Base-by-base conservation (phyloP, 2,113 vertebrate species). In the Struthio camelus region DNA sequence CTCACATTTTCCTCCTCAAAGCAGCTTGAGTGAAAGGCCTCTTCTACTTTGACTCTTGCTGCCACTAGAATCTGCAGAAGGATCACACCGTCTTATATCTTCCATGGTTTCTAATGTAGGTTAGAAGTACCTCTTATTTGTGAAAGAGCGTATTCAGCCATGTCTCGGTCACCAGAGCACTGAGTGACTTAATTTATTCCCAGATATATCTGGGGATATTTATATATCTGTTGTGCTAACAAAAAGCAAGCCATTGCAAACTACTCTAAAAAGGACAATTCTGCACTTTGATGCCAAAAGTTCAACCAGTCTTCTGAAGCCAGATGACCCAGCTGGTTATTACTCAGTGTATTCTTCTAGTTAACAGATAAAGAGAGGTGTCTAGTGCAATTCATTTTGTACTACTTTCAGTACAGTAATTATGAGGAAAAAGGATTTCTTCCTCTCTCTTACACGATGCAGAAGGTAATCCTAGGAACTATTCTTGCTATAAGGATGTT, bases 71-170 rank as follows among this genome's bases (percentile, higher is more conserved):
- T 23, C 30, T 77, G 91, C 44, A 54, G 6, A 8, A 48, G 11
- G 3, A 62, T 53, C 2, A 1, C 5, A 78, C 2, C 2, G 2
- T 16, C 0, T n/a, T 42, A 3, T 66, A 25, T 34, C 3, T 64
- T 58, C 16, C 24, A n/a, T 28, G 75, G 13, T 4, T 59, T 69
- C 77, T 20, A 34, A 14, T 48, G 8, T 3, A 7, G 8, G 25
- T 56, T 88, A 73, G 64, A 61, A 12, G 18, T 42, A 18, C 4
- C 2, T 77, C 22, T 58, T 30, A 56, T 6, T 51, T 79, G 28
- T 30, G 15, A 72, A 87, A 44, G 6, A 30, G 14, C 1, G 7
- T 46, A 17, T 64, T 40, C 82, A 34, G 1, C 19, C 53, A 38
- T 25, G 14, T 38, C 6, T 73, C 66, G 14, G 7, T 2, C 14